Conservation (phyloP, 1,140 invertebrate species). For the Drosophila ananassae region DNA sequence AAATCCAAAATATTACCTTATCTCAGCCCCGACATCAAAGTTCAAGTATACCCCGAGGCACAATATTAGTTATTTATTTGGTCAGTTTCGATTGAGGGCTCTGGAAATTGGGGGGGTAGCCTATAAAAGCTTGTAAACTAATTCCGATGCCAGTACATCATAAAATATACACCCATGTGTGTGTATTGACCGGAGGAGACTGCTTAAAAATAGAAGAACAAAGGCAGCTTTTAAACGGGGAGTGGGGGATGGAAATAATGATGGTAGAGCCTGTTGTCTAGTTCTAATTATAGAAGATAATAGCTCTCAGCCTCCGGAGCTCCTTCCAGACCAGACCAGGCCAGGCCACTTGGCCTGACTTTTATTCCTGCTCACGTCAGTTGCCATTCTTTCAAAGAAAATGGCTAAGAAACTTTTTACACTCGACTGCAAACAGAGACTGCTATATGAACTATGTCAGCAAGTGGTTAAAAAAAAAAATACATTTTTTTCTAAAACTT, state of each 20-base stretch:
- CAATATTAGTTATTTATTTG: conserved; percentile 40
- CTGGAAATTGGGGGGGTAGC: neutral
- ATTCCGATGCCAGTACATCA: conserved; percentile 4
- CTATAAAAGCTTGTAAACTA: conserved; percentile 45
- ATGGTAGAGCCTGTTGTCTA: conserved; percentile 20
- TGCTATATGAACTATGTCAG: neutral
- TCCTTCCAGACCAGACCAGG: neutral
- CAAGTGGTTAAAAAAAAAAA: no score
- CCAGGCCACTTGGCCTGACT: conserved; percentile 43
- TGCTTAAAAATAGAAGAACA: conserved; percentile 12
- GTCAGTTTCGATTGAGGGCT: conserved; percentile 23
- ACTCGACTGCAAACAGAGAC: conserved; percentile 18
- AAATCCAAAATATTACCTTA: conserved; percentile 52
- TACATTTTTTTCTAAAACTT: no score
- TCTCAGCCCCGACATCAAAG: conserved; percentile 59
- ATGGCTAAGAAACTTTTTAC: conserved; percentile 30
- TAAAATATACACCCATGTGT: neutral
- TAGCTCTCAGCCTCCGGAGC: conserved; percentile 35
- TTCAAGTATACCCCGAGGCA: conserved; percentile 50
- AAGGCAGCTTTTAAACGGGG: conserved; percentile 10
- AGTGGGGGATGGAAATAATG: neutral
- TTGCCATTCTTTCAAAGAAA: conserved; percentile 43
- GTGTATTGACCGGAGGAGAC: neutral
- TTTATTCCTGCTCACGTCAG: conserved; percentile 62
- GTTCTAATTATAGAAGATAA: conserved; percentile 59